A percentile compares a stretch with the other conserved stretches of the same genome.
These are phyloP conservation scores for Cathartes aura DNA, from an alignment of 2,113 vertebrate species.

Conservation along the genomic window DNA sequence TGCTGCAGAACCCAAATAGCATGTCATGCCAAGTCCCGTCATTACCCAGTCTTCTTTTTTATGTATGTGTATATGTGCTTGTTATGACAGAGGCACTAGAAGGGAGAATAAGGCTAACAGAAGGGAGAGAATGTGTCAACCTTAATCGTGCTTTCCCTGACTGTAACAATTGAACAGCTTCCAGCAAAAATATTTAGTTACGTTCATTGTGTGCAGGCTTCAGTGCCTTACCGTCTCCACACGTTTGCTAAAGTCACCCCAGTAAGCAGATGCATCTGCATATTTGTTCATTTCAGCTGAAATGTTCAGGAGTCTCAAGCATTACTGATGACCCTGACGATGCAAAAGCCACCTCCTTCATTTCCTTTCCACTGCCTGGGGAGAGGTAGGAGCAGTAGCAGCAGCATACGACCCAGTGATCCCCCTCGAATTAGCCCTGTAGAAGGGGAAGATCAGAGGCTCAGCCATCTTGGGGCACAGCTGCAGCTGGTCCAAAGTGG, in stretches of 20 bases:
- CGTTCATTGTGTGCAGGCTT: not conserved
- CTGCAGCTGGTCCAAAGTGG: not conserved
- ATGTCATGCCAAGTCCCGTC: not conserved
- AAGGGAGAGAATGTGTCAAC: slow-evolving; percentile 10
- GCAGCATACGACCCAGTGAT: accelerated
- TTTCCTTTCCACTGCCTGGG: not conserved
- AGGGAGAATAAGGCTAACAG: slow-evolving; percentile 35
- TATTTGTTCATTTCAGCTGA: not conserved
- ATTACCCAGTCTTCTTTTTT: not conserved
- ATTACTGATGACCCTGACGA: not conserved
- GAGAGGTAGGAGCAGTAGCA: not conserved
- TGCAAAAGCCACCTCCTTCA: not conserved
- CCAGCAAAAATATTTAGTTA: slow-evolving; percentile 47
- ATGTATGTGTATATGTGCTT: not conserved
- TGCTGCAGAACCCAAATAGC: slow-evolving; percentile 45
- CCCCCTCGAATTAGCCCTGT: not conserved
- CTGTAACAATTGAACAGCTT: slow-evolving; percentile 36
- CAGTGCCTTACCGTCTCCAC: not conserved
- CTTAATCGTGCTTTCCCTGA: not conserved
- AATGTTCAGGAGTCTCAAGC: not conserved
- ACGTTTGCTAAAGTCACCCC: not conserved
- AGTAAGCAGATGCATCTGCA: not conserved
- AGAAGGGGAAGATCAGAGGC: not conserved
- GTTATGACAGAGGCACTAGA: not conserved
- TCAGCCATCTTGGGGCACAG: not conserved